Evolutionary conservation across 2,888 invertebrate genomes (phyloP), one percentile per base, ranked within the genome.

Genomic region (Pocota personata): DNA sequence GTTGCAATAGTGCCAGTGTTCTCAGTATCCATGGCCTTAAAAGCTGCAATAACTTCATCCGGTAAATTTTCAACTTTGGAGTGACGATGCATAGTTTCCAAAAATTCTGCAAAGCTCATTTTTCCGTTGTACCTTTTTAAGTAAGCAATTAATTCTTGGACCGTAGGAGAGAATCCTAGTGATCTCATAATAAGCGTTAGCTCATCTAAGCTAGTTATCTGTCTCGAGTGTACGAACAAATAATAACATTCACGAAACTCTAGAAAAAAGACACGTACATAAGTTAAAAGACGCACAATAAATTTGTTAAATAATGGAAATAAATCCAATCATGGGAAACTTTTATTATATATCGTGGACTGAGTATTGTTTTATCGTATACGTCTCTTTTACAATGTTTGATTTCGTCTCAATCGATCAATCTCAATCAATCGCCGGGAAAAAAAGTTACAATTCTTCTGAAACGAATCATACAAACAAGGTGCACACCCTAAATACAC

Each of bases 161-260:
- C 97, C 0, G 98, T 99, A 0, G 98, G 98, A 88, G 98, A 98
- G 93, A 98, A 95, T 0, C 98, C 98, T 6, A 99, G 93, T 0
- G 98, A 98, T 87, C 98, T 93, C 98, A 98, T 99, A 35, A 98
- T 97, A 0, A 97, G 96, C 0, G 97, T 97, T 78, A 99, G 93
- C 91, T 98, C 98, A 90, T 98, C 98, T 87, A 98, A 93, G 0
- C 96, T 96, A 16, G 95, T 95, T 67, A 99, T 98, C 91, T 97
- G 96, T 0, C 98, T 98, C 37, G 96, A 96, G 57, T 97, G 94
- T 0, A 98, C 98, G 91, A 98, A 98, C 71, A 99, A 93, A 92
- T 98, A 98, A 93, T 98, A 99, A 90, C 98, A 99, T 93, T 99
- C 98, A 90, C 98, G 95, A 92, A 98, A 98, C 92, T 98, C 98